Conservation (phyloP, 2,888 invertebrate genomes). For the Stenoptilia bipunctidactyla region DNA sequence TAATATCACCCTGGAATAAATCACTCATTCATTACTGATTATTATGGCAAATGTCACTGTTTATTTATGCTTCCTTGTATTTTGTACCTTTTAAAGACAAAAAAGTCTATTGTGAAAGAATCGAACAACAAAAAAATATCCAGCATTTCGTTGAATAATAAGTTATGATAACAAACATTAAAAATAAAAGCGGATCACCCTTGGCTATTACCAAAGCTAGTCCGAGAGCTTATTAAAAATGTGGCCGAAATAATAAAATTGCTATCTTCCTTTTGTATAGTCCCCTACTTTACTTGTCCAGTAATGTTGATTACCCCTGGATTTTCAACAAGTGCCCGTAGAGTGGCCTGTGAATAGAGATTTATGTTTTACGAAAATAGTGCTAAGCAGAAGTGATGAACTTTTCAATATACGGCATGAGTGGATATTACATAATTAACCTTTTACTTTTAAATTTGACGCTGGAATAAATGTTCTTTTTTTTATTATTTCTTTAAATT, state of each 20-base stretch:
- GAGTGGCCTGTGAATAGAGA: slow-evolving; percentile 18
- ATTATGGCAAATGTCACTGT: neutral
- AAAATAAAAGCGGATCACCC: neutral
- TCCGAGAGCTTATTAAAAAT: slow-evolving; percentile 61
- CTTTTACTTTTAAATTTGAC: too few relatives aligned
- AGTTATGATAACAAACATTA: neutral
- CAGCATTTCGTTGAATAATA: neutral
- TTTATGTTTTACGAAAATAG: neutral
- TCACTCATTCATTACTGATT: too few relatives aligned
- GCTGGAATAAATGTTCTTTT: too few relatives aligned
- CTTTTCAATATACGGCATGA: too few relatives aligned
- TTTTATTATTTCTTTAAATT: too few relatives aligned
- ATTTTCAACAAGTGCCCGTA: slow-evolving; percentile 27
- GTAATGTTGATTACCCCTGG: slow-evolving; percentile 31
- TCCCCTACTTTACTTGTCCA: slow-evolving; percentile 40
- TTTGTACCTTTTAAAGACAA: neutral
- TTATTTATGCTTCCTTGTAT: neutral
- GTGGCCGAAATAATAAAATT: slow-evolving; percentile 72
- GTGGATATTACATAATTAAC: too few relatives aligned
- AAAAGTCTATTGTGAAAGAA: neutral
- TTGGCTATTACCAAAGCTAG: neutral
- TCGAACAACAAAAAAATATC: neutral
- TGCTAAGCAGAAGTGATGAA: too few relatives aligned
- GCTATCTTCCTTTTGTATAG: slow-evolving; percentile 60
- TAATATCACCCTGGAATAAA: too few relatives aligned